These are phyloP conservation scores for Thunnus thynnus DNA, from an alignment of 2,113 vertebrate genomes.

Conservation along the genomic window DNA sequence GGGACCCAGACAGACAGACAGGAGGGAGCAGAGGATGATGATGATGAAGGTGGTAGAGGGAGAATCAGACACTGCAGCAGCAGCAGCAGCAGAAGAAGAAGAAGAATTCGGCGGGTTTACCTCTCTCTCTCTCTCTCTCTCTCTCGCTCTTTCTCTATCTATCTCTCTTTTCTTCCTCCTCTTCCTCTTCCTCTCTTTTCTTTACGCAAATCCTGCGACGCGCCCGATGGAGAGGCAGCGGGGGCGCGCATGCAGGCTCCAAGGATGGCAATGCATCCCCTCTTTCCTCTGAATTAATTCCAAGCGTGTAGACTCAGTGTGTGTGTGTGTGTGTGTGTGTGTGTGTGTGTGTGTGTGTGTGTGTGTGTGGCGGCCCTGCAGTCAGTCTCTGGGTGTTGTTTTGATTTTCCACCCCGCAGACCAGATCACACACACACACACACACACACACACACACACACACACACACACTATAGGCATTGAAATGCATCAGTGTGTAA, in stretches of 20 bases:
- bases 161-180: slow-evolving; percentile 1
- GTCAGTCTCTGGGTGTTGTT: slow-evolving; percentile 40
- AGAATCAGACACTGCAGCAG: slow-evolving; percentile 76
- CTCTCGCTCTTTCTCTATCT: neutral
- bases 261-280: slow-evolving; percentile 38
- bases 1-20: slow-evolving; percentile 32
- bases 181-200: slow-evolving; percentile 21
- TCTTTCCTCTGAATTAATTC: slow-evolving; percentile 48
- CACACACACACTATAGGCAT: slow-evolving; percentile 48
- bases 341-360: slow-evolving; percentile 11
- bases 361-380: slow-evolving; percentile 12
- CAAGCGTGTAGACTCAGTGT: slow-evolving; percentile 28
- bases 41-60: slow-evolving; percentile 68
- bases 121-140: slow-evolving; percentile 30
- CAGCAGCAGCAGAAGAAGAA: slow-evolving; percentile 46
- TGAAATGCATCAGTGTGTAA: slow-evolving; percentile 44
- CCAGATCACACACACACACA: slow-evolving; percentile 20
- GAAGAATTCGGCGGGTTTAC: slow-evolving; percentile 42
- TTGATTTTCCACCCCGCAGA: slow-evolving; percentile 40
- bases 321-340: slow-evolving; percentile 20
- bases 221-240: slow-evolving; percentile 27
- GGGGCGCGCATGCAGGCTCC: slow-evolving; percentile 45
- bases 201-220: slow-evolving; percentile 45
- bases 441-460: slow-evolving; percentile 13
- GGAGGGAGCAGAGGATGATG: slow-evolving; percentile 57